phyloP scores from a whole-genome alignment of 2,113 vertebrate species.

The Bufo gargarizans region DNA sequence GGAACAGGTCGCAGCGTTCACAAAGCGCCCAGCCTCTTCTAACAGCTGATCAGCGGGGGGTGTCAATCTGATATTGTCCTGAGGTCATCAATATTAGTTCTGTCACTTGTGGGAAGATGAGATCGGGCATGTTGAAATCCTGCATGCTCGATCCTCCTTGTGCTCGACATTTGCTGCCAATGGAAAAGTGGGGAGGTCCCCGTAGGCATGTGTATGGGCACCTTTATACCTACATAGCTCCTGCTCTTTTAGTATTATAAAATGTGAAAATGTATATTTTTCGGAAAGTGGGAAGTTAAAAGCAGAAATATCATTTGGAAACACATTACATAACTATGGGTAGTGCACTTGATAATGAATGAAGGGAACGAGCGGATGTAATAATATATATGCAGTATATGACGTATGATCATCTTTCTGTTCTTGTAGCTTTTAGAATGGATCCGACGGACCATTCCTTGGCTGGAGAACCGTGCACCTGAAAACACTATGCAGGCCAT shows the following conservation, averaged over 20 bases:
- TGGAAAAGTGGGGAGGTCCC: no score
- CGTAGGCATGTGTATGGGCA: no score
- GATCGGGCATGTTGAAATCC: no score
- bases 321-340: neutral
- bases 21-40: no score
- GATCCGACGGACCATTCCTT: slow-evolving; percentile 95
- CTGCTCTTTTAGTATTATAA: neutral
- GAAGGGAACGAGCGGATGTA: neutral
- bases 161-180: no score
- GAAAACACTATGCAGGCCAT: slow-evolving; percentile 99
- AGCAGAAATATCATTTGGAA: neutral
- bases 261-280: neutral
- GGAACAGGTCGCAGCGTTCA: no score
- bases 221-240: no score
- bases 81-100: no score
- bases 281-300: neutral
- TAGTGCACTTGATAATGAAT: neutral
- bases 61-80: no score
- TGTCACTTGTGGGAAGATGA: no score
- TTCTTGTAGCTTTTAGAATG: slow-evolving; percentile 87
- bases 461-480: slow-evolving; percentile 91
- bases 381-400: neutral
- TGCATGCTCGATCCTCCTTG: no score
- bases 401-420: neutral
- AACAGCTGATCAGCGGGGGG: no score